Evolutionary conservation across 1,140 invertebrate species (phyloP), one percentile per base, ranked within the genome.

Genomic region (Sinella curviseta): DNA sequence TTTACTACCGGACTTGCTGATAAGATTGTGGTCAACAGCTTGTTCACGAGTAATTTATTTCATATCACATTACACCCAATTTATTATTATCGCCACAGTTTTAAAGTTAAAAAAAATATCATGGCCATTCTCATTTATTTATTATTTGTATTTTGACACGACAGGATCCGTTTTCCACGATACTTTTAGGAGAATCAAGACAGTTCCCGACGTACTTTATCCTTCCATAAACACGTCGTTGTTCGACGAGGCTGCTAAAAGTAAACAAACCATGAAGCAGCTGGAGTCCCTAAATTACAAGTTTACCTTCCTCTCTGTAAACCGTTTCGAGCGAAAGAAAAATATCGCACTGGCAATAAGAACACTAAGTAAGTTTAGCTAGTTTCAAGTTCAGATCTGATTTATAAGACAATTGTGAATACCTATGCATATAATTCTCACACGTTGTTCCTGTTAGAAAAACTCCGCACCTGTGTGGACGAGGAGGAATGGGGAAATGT

Each of bases 291-390:
- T 87, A 24, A 89, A 92, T 80, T 35, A 76, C 2, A 89, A 88
- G 67, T 89, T 91, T 84, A 85, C 95, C 57, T 94, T 99, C 85
- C 87, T 99, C 0, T 99, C 97, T 0, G 93, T 99, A 77, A 99
- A 99, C 89, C 91, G 98, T 84, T 99, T 96, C 88, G 98, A 99
- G 86, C 90, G 95, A 16, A 99, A 99, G 86, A 99, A 99, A 87
- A 95, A 98, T 86, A 88, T 99, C 4, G 88, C 88, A 24, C 86
- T 99, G 24, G 96, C 96, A 0, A 88, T 99, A 55, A 86, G 92
- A 83, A 92, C 95, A 17, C 89, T 99, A 77, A 90, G 92, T 84
- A 87, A 92, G 78, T 87, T 95, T n/a, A n/a, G n/a, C n/a, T n/a
- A n/a, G n/a, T n/a, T n/a, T n/a, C n/a, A n/a, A n/a, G n/a, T 35